These are phyloP conservation scores for Tenualosa thibaudeaui DNA, from an alignment of 2,797 vertebrate species.

Conservation along the genomic window DNA sequence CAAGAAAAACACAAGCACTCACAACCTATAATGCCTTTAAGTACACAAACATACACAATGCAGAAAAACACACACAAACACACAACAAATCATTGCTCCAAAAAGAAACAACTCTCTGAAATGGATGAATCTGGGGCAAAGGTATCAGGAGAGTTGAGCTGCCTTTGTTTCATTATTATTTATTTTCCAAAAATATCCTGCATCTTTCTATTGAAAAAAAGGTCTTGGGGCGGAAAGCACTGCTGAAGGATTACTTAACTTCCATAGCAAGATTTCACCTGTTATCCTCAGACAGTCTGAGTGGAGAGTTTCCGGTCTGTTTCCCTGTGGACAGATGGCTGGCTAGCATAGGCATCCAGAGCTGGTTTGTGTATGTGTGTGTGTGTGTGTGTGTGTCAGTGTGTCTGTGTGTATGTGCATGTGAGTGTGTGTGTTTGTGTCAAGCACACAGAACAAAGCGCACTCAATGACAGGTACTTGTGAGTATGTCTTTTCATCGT, in stretches of 20 bases:
- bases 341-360: neutral
- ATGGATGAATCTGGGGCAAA: neutral
- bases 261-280: neutral
- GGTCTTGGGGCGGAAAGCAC: neutral
- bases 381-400: neutral
- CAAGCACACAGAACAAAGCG: neutral
- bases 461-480: neutral
- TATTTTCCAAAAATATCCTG: neutral
- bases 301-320: neutral
- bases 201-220: neutral
- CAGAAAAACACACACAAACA: neutral
- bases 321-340: neutral
- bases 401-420: neutral
- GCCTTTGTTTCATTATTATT: neutral
- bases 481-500: neutral
- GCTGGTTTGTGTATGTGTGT: conserved; percentile 2
- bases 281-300: neutral
- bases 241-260: neutral
- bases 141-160: neutral
- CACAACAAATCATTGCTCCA: neutral
- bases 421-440: neutral
- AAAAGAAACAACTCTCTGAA: neutral
- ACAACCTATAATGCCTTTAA: neutral
- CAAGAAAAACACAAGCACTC: neutral
- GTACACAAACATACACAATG: neutral